Percentiles rank a stretch among this genome's conserved stretches.
These are phyloP conservation scores for Drepana falcataria DNA, from an alignment of 2,888 invertebrate species.

Conservation along the genomic window DNA sequence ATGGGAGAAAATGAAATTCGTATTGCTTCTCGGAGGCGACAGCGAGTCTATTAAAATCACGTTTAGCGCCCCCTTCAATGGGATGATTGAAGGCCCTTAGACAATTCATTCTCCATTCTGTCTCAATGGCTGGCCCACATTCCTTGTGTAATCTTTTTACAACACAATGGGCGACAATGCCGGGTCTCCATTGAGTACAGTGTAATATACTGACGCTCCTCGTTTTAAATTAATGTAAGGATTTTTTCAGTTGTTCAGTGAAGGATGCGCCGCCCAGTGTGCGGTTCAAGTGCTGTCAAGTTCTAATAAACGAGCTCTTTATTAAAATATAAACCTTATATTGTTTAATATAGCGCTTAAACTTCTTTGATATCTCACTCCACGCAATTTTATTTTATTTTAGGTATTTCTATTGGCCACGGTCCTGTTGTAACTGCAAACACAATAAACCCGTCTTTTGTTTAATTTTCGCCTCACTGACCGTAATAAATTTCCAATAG, in stretches of 20 bases:
- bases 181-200: constrained; percentile 48
- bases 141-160: constrained; percentile 68
- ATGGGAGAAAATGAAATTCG: constrained; percentile 57
- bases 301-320: background rate
- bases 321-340: constrained; percentile 12
- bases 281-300: constrained; percentile 27
- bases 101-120: constrained; percentile 61
- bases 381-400: constrained; percentile 28
- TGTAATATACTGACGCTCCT: constrained; percentile 52
- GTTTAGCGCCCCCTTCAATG: constrained; percentile 73
- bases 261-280: constrained; percentile 59
- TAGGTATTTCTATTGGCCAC: constrained; percentile 59
- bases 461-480: constrained; percentile 43
- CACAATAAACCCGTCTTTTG: constrained; percentile 46
- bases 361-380: constrained; percentile 3
- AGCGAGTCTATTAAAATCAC: constrained; percentile 73
- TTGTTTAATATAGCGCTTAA: constrained; percentile 10
- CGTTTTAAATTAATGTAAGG: constrained; percentile 68
- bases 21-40: constrained; percentile 69
- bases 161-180: constrained; percentile 64
- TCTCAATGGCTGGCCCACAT: constrained; percentile 72
- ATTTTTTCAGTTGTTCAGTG: constrained; percentile 61
- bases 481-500: constrained; percentile 65
- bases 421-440: constrained; percentile 50
- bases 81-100: constrained; percentile 72